Base-by-base conservation (phyloP, 2,797 vertebrate species). In the Danio choprae region DNA sequence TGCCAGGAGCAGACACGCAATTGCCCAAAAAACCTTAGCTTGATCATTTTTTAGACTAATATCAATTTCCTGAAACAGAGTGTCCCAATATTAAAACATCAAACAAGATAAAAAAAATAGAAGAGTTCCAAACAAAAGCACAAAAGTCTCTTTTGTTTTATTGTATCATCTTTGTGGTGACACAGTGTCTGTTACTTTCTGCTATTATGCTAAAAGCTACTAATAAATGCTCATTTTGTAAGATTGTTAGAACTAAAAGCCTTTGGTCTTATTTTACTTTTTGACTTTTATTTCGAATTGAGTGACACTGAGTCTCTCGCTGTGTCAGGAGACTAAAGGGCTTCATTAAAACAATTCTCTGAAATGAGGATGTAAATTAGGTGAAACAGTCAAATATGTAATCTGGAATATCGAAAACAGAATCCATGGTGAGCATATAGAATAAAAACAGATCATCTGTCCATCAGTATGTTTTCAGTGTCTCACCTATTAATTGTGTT, bases 391-490 rank as follows among this genome's bases (percentile, higher is more conserved):
- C 15, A 38, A 18, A 13, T n/a, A 44, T 12, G 38, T 68, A 38
- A 69, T n/a, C 67, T n/a, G n/a, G 60, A 64, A 75, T n/a, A 18
- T 75, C 13, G 41, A 51, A 43, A 64, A 64, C 18, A 29, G 13
- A 76, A 43, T 63, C 62, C 38, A 55, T 62, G 20, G 20, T 41
- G 29, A 62, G 13, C 6, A 8, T 9, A 55, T 40, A 60, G 48
- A 18, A 76, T 56, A 13, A 56, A 77, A 65, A 36, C 50, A 46
- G 38, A 36, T 4, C 62, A 29, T 44, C 22, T 38, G 71, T 74
- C 18, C 13, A 10, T 72, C 56, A 48, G 9, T 40, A 43, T 58
- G 12, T 6, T 74, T 74, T 74, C 10, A 4, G 20, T 18, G 29
- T 51, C 16, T 63, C 18, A 43, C 10, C 43, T 41, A 64, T 64